A percentile compares a stretch with the other conserved stretches of the same genome.
Conservation (phyloP, 1,140 invertebrate species). For the Zaprionus vittiger region DNA sequence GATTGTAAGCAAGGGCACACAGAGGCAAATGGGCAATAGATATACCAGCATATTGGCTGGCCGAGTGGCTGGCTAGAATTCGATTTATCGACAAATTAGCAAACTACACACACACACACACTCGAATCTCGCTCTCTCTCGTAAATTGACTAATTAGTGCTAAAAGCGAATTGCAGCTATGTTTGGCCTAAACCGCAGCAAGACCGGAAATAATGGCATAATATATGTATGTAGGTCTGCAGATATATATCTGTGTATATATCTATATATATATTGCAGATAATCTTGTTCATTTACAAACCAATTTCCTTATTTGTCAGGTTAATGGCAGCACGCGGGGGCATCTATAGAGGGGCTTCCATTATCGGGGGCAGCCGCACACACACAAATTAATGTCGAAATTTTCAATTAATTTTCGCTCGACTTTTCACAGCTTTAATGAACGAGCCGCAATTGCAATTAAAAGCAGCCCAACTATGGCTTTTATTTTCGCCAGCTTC, state of each 20-base stretch:
- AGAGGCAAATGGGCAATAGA: not conserved
- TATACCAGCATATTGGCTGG: constrained; percentile 35
- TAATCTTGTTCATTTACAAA: constrained; percentile 49
- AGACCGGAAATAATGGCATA: constrained; percentile 14
- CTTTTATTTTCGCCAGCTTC: constrained; percentile 6
- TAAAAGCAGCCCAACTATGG: constrained; percentile 54
- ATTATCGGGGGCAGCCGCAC: no score
- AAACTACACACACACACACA: constrained; percentile 47
- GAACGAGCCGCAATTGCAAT: constrained; percentile 57
- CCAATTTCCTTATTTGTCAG: constrained; percentile 66
- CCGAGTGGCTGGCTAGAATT: constrained; percentile 25
- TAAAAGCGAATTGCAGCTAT: constrained; percentile 60
- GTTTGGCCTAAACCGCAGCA: constrained; percentile 42
- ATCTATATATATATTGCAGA: not conserved
- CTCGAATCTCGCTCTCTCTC: not conserved
- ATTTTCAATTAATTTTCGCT: constrained; percentile 33
- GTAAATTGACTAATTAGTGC: constrained; percentile 74
- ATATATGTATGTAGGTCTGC: not conserved
- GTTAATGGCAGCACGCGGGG: not conserved
- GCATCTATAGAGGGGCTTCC: no score
- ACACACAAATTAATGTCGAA: constrained; percentile 11
- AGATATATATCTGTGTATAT: not conserved
- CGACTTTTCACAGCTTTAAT: constrained; percentile 55
- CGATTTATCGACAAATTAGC: constrained; percentile 67
- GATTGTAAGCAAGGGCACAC: not conserved